phyloP scores from a whole-genome alignment of 2,113 vertebrate genomes.

The Lethenteron camtschaticum region DNA sequence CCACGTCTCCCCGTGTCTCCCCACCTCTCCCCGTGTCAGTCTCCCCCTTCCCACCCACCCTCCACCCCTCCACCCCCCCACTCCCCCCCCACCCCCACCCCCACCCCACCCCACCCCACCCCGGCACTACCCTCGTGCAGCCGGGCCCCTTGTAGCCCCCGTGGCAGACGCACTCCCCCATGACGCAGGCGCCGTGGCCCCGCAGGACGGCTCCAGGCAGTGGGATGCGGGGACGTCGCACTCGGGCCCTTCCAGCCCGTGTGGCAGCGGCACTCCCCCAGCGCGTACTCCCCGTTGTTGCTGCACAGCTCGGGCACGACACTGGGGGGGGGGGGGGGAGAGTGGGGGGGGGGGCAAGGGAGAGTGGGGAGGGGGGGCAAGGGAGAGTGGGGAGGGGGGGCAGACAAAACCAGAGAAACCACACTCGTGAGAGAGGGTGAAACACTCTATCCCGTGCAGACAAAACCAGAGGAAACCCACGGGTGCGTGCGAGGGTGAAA shows the following conservation, averaged over 20 bases:
- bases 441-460: too few relatives aligned
- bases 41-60: background rate
- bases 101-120: background rate
- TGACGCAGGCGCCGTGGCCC: slow-evolving; percentile 74
- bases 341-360: slow-evolving; percentile 1
- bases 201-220: slow-evolving; percentile 83
- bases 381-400: background rate
- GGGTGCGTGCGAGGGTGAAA: too few relatives aligned
- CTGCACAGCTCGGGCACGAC: slow-evolving; percentile 65
- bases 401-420: too few relatives aligned
- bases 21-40: background rate
- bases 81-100: background rate
- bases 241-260: slow-evolving; percentile 76
- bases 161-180: slow-evolving; percentile 68
- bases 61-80: too few relatives aligned
- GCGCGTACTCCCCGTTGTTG: slow-evolving; percentile 77
- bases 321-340: background rate
- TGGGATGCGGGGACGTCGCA: slow-evolving; percentile 81
- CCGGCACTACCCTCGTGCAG: background rate
- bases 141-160: slow-evolving; percentile 31
- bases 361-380: background rate
- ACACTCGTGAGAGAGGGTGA: background rate
- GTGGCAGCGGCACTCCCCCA: slow-evolving; percentile 65
- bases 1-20: background rate
- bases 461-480: too few relatives aligned